Percentiles rank a stretch among this genome's conserved stretches.
phyloP scores from a whole-genome alignment of 2,113 vertebrate genomes.

The Hippocampus abdominalis region DNA sequence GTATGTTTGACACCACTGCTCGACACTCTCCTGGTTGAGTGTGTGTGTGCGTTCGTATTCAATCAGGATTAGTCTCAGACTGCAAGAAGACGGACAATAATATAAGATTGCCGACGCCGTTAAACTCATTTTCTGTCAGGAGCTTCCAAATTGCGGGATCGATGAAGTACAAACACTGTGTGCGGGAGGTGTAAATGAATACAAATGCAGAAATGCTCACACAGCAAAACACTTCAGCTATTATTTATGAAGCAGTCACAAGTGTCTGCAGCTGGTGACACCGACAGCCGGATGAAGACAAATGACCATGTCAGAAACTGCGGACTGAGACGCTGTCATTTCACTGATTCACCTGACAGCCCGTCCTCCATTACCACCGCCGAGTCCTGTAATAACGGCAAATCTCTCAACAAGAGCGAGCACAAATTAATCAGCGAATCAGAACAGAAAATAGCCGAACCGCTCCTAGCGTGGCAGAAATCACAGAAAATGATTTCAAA shows the following conservation, averaged over 20 bases:
- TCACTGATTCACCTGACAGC: conserved; percentile 57
- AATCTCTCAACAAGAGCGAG: conserved; percentile 51
- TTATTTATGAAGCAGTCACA: conserved; percentile 15
- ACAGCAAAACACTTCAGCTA: conserved; percentile 32
- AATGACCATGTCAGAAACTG: conserved; percentile 60
- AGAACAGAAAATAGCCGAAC: conserved; percentile 41
- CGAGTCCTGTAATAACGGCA: conserved; percentile 38
- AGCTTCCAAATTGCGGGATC: conserved; percentile 15
- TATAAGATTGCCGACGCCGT: conserved; percentile 9
- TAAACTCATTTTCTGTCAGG: conserved; percentile 32
- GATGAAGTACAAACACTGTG: conserved; percentile 15
- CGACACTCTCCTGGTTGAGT: conserved; percentile 9
- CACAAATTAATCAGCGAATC: conserved; percentile 51
- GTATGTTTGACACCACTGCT: no score
- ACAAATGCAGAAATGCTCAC: conserved; percentile 4
- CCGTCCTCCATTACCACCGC: conserved; percentile 10
- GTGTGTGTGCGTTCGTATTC: conserved; percentile 26
- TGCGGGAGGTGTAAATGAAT: neutral
- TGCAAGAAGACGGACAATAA: conserved; percentile 17
- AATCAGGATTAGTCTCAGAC: conserved; percentile 27
- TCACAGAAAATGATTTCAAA: conserved; percentile 49
- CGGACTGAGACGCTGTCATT: conserved; percentile 62
- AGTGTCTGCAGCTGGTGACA: conserved; percentile 44
- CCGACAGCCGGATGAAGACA: conserved; percentile 64
- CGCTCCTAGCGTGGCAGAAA: conserved; percentile 42